A percentile compares a stretch with the other conserved stretches of the same genome.
phyloP scores from a whole-genome alignment of 2,797 vertebrate genomes.

The Neomorphus geoffroyi region DNA sequence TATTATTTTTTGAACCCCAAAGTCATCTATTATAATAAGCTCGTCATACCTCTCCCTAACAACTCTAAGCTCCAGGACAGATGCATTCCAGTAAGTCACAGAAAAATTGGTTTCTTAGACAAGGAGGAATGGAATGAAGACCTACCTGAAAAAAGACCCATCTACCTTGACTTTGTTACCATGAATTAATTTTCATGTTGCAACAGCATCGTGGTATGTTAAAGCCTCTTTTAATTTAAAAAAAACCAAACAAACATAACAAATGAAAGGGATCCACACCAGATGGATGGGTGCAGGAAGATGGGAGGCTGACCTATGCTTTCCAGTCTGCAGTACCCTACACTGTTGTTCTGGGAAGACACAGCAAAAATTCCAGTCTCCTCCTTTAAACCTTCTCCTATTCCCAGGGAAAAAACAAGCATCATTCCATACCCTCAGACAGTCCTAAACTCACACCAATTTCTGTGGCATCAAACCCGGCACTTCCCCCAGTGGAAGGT shows the following conservation, averaged over 20 bases:
- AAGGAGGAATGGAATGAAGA: neutral
- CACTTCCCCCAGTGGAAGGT: neutral
- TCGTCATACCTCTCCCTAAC: neutral
- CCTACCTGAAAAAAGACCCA: neutral
- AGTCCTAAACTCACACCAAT: neutral
- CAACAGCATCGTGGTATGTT: neutral
- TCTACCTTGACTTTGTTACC: neutral
- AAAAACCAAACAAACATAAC: neutral
- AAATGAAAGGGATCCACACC: neutral
- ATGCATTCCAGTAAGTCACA: neutral
- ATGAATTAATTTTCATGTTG: neutral
- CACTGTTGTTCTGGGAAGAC: neutral
- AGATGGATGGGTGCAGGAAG: neutral
- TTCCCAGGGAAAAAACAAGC: neutral
- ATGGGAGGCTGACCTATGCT: neutral
- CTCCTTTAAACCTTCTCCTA: neutral
- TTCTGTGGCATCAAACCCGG: neutral
- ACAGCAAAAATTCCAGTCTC: neutral
- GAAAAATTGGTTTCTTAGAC: neutral
- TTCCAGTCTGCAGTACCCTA: neutral
- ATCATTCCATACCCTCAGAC: neutral
- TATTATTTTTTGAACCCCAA: neutral
- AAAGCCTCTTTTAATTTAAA: neutral
- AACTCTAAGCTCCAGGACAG: neutral
- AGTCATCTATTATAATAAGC: neutral